Evolutionary conservation across 2,113 vertebrate species (phyloP).

Genomic region (Phoenicopterus ruber): DNA sequence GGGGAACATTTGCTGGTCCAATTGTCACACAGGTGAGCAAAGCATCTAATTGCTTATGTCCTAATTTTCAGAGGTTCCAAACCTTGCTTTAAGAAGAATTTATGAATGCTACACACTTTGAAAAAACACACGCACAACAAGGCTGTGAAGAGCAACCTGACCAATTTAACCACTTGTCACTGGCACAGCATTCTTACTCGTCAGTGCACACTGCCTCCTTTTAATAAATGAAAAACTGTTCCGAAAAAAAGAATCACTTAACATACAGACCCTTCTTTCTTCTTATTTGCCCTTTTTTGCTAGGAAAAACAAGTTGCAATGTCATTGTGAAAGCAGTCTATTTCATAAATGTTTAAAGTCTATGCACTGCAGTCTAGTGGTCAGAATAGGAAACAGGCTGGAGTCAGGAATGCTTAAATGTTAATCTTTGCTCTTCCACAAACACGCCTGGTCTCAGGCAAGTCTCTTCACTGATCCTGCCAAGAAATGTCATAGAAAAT

Average conservation of each 20-base stretch:
- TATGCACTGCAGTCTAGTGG: slow-evolving; percentile 53
- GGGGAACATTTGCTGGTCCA: neutral
- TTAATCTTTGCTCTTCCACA: slow-evolving; percentile 3
- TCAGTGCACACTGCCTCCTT: neutral
- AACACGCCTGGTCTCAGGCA: neutral
- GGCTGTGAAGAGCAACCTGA: neutral
- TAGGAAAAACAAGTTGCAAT: neutral
- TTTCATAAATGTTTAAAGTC: neutral
- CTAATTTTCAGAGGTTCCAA: neutral
- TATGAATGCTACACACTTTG: neutral
- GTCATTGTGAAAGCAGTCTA: neutral
- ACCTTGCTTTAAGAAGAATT: neutral
- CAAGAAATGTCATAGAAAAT: slow-evolving; percentile 34
- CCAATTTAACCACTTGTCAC: neutral
- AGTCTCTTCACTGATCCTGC: neutral
- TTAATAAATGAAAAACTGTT: neutral
- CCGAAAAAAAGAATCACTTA: neutral
- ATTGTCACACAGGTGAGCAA: neutral
- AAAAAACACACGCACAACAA: neutral
- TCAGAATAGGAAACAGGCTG: neutral
- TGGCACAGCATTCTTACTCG: neutral
- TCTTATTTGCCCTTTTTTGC: neutral
- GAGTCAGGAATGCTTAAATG: neutral
- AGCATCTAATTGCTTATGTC: neutral
- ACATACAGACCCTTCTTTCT: neutral